Percentiles rank a stretch among this genome's conserved stretches.
These are phyloP conservation scores for Pseudococcus viburni DNA, from an alignment of 2,888 invertebrate species.

Conservation along the genomic window DNA sequence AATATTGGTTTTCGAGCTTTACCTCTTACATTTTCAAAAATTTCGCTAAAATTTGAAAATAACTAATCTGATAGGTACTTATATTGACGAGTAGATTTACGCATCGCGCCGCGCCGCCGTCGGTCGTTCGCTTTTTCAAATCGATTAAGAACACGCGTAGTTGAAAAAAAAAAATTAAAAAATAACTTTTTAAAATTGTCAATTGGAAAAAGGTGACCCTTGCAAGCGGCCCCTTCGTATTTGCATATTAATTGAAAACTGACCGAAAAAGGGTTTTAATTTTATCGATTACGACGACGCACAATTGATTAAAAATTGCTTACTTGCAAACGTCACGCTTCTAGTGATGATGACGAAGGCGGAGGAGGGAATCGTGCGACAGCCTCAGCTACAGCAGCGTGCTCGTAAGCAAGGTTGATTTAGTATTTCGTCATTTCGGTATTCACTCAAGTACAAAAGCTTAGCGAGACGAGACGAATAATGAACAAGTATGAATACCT, in stretches of 20 bases:
- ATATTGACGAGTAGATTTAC: neutral
- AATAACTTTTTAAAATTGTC: neutral
- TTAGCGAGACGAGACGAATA: neutral
- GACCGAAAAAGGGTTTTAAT: slow-evolving; percentile 43
- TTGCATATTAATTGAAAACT: slow-evolving; percentile 50
- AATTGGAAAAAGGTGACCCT: slow-evolving; percentile 21
- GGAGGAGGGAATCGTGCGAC: neutral
- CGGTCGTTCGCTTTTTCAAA: neutral
- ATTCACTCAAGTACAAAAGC: slow-evolving; percentile 1
- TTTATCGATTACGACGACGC: slow-evolving; percentile 3
- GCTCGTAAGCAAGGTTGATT: slow-evolving; percentile 15
- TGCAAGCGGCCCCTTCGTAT: neutral
- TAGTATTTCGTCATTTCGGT: neutral
- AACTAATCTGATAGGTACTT: no score
- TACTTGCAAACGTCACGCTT: neutral
- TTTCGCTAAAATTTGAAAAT: no score
- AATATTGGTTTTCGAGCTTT: no score
- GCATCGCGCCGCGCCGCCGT: neutral
- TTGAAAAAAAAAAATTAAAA: neutral
- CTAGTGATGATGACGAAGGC: neutral
- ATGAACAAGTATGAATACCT: slow-evolving; percentile 11
- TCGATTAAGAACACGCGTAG: neutral
- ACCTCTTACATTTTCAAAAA: no score
- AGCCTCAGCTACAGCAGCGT: neutral
- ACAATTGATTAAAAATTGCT: slow-evolving; percentile 19